Conservation (phyloP, 2,888 invertebrate species). For the Fragum fragum region DNA sequence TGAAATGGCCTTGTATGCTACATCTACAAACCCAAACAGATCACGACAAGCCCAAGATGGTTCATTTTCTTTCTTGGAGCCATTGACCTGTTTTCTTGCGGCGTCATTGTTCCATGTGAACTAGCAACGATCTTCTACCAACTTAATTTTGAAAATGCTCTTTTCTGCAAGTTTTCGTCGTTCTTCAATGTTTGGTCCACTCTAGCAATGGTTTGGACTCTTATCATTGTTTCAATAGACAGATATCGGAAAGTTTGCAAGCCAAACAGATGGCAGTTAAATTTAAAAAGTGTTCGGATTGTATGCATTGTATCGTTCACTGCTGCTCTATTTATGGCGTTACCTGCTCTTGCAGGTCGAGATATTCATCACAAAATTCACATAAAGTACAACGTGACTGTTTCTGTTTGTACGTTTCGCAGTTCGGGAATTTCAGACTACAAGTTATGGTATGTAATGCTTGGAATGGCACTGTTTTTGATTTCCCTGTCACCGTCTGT, state of each 20-base stretch:
- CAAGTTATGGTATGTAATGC: constrained; percentile 38
- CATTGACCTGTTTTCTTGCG: constrained; percentile 66
- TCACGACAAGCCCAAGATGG: constrained; percentile 62
- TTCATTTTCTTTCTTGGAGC: constrained; percentile 67
- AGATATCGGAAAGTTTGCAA: constrained; percentile 75
- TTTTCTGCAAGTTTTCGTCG: constrained; percentile 58
- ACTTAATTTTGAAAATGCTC: constrained; percentile 55
- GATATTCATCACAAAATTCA: constrained; percentile 37
- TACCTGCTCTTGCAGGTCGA: constrained; percentile 49
- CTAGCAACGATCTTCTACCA: constrained; percentile 58
- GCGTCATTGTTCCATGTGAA: constrained; percentile 62
- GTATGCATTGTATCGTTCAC: constrained; percentile 50
- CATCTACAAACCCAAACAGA: constrained; percentile 65
- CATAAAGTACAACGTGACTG: constrained; percentile 26
- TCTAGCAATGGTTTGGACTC: constrained; percentile 55
- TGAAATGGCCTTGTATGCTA: constrained; percentile 69
- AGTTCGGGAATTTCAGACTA: not conserved
- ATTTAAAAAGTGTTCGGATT: constrained; percentile 58
- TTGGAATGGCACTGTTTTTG: constrained; percentile 49
- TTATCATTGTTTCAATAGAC: constrained; percentile 67
- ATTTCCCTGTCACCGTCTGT: constrained; percentile 46
- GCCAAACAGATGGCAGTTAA: constrained; percentile 73
- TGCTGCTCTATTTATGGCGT: constrained; percentile 37
- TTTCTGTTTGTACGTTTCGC: constrained; percentile 52
- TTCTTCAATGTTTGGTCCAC: constrained; percentile 55